phyloP scores from a whole-genome alignment of 2,888 invertebrate species.

The Eledone cirrhosa region DNA sequence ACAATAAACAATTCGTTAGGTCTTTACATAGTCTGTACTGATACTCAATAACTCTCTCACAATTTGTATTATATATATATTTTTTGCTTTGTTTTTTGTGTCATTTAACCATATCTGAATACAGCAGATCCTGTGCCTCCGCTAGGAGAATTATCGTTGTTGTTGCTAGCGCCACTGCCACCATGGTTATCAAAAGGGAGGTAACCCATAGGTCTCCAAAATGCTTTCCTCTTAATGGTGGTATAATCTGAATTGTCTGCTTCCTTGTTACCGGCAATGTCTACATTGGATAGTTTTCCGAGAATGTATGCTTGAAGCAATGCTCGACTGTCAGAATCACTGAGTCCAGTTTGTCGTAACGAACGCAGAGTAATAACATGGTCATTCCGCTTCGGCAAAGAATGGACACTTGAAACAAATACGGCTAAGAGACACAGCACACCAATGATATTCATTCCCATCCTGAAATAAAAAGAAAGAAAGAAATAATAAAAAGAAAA shows the following conservation, averaged over 20 bases:
- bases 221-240: slow-evolving; percentile 19
- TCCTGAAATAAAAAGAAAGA: background rate
- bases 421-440: background rate
- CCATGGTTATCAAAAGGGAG: slow-evolving; percentile 8
- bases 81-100: too few relatives aligned
- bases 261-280: background rate
- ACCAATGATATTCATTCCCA: background rate
- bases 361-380: background rate
- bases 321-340: slow-evolving; percentile 10
- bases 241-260: slow-evolving; percentile 13
- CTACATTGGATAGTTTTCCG: background rate
- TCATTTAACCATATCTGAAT: slow-evolving; percentile 19
- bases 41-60: too few relatives aligned
- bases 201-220: slow-evolving; percentile 25
- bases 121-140: slow-evolving; percentile 11
- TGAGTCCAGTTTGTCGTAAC: background rate
- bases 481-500: background rate
- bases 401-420: background rate
- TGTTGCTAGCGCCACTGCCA: slow-evolving; percentile 16
- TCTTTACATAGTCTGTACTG: too few relatives aligned
- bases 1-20: too few relatives aligned
- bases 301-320: slow-evolving; percentile 17
- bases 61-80: too few relatives aligned
- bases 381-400: slow-evolving; percentile 15
- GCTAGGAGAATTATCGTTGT: background rate